Evolutionary conservation across 2,888 invertebrate species (phyloP).

Genomic region (Rotaria magnacalcarata): DNA sequence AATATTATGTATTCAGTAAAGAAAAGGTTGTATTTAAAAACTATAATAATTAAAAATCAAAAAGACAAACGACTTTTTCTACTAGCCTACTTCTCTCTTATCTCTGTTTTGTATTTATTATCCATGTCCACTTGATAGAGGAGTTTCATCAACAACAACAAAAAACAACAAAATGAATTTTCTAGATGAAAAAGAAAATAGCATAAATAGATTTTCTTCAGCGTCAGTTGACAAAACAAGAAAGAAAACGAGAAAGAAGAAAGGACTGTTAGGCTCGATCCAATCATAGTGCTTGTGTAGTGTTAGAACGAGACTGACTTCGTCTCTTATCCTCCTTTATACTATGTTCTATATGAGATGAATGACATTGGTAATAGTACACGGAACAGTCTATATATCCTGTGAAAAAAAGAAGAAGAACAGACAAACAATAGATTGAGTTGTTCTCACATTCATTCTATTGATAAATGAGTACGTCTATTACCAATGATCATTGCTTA

Average conservation of each 20-base stretch:
- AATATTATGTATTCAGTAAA: too few relatives aligned
- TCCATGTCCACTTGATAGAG: background rate
- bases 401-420: background rate
- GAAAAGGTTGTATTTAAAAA: too few relatives aligned
- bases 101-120: background rate
- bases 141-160: background rate
- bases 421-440: background rate
- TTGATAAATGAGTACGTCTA: background rate
- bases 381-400: too few relatives aligned
- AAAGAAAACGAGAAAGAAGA: background rate
- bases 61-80: too few relatives aligned
- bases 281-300: background rate
- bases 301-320: background rate
- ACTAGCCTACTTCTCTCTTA: background rate
- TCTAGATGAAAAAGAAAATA: background rate
- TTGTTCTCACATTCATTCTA: background rate
- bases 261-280: background rate
- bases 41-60: too few relatives aligned
- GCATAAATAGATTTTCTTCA: constrained; percentile 21
- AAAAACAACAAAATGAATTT: background rate
- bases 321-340: background rate
- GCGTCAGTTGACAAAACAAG: background rate
- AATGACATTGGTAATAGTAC: too few relatives aligned
- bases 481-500: background rate
- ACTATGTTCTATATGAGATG: background rate